Percentiles rank a stretch among this genome's conserved stretches.
Conservation (phyloP, 1,140 invertebrate species). For the roundworm (Caenorhabditis elegans) region DNA sequence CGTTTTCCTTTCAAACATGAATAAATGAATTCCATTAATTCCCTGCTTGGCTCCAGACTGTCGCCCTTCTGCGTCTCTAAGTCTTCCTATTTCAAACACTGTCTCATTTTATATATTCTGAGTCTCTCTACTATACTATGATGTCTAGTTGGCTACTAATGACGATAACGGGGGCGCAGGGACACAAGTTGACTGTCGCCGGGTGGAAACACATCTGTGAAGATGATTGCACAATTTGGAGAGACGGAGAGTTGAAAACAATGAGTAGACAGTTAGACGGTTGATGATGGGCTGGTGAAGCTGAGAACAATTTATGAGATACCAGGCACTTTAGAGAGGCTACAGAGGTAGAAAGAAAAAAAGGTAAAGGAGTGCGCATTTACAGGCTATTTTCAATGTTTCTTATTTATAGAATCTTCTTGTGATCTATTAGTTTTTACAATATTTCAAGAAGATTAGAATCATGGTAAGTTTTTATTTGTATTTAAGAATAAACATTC, state of each 20-base stretch:
- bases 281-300: not conserved
- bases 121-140: not conserved
- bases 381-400: not conserved
- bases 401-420: too few species aligned
- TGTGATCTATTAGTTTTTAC: too few species aligned
- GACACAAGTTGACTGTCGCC: conserved; percentile 24
- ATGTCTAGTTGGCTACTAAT: not conserved
- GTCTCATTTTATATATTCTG: not conserved
- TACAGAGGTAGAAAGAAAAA: not conserved
- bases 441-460: too few species aligned
- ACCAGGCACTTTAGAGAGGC: not conserved
- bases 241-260: not conserved
- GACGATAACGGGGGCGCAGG: conserved; percentile 25
- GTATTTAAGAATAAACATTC: too few species aligned
- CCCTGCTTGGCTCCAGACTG: not conserved
- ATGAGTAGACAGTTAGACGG: not conserved
- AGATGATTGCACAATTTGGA: not conserved
- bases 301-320: not conserved
- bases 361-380: not conserved
- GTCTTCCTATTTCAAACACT: not conserved
- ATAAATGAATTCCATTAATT: not conserved
- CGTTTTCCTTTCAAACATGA: too few species aligned
- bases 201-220: not conserved
- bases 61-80: not conserved
- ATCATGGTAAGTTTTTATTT: too few species aligned